phyloP scores from a whole-genome alignment of 2,113 vertebrate species.

The Hippocampus comes region DNA sequence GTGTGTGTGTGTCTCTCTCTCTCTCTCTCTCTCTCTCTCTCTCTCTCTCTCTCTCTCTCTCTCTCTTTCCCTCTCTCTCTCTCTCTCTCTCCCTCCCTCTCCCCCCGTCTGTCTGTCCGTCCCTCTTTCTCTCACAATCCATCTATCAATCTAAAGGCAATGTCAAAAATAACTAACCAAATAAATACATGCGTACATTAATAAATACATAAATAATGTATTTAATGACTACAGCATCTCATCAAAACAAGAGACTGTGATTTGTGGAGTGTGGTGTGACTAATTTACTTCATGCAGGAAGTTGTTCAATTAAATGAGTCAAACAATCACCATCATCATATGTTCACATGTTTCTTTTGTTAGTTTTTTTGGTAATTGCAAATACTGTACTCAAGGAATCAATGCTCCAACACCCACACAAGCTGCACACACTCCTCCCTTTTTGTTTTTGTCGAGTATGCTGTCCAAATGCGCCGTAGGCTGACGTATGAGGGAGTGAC shows the following conservation, averaged over 20 bases:
- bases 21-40: conserved; percentile 1
- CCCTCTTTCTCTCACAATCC: neutral
- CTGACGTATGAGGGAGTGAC: conserved; percentile 78
- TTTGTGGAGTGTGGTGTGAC: neutral
- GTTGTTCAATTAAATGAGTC: conserved; percentile 33
- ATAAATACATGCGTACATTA: neutral
- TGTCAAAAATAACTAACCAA: neutral
- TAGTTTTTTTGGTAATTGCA: conserved; percentile 39
- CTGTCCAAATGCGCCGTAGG: conserved; percentile 67
- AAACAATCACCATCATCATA: conserved; percentile 42
- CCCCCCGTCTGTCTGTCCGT: conserved; percentile 4
- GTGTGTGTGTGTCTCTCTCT: neutral
- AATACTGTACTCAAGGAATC: conserved; percentile 44
- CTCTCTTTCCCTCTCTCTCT: neutral
- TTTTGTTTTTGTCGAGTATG: conserved; percentile 57
- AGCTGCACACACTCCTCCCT: conserved; percentile 19
- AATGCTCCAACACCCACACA: conserved; percentile 25
- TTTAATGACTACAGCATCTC: neutral
- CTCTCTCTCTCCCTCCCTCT: conserved; percentile 2
- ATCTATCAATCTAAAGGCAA: neutral
- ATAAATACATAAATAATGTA: too few species aligned
- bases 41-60: conserved; percentile 2
- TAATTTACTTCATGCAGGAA: conserved; percentile 14
- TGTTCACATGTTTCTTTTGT: conserved; percentile 9
- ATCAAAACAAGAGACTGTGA: neutral